Base-by-base conservation (phyloP, 53 echinoderm and acorn worm genomes). In the Henricia sp. region DNA sequence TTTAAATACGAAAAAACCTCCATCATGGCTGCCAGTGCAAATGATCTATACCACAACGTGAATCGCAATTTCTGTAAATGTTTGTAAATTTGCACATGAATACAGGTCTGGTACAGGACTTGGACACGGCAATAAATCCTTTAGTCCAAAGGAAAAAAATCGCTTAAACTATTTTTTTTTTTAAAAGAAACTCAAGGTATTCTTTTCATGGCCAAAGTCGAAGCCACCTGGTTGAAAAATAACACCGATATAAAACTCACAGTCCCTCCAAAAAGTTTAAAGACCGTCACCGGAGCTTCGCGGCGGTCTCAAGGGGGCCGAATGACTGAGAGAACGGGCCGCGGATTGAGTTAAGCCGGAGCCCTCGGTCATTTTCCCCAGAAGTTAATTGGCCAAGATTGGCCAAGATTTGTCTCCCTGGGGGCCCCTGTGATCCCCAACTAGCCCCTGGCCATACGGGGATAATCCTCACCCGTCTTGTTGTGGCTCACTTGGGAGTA, bases 331-430 rank as follows among this genome's bases (percentile, higher is more conserved):
- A 38, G 57, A 37, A 34, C 16, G 76, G 76, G 41, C 38, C 58
- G 28, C 57, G 76, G 76, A 76, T 76, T 76, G 37, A 59, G 76
- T 40, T 76, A 76, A 76, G 76, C 76, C 59, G 27, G 57, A n/a
- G 56, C 76, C 76, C 76, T 25, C 76, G 76, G 76, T 76, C 76
- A 76, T 76, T 76, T 76, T 76, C 59, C n/a, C 56, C 76, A 76
- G 76, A 76, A 76, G 76, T 76, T 76, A 76, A 76, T 76, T 76
- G 76, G 76, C 76, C 76, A 76, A 57, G 76, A 76, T 76, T 76
- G 76, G n/a, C n/a, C n/a, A n/a, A n/a, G n/a, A n/a, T n/a, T n/a
- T n/a, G 76, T 76, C 35, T 76, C 76, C 76, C 76, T 76, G 17
- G 76, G 42, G 76, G 59, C 57, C 27, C 38, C 57, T 16, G 40